Conservation (phyloP, 2,797 vertebrate species). For the Clarias fuscus region DNA sequence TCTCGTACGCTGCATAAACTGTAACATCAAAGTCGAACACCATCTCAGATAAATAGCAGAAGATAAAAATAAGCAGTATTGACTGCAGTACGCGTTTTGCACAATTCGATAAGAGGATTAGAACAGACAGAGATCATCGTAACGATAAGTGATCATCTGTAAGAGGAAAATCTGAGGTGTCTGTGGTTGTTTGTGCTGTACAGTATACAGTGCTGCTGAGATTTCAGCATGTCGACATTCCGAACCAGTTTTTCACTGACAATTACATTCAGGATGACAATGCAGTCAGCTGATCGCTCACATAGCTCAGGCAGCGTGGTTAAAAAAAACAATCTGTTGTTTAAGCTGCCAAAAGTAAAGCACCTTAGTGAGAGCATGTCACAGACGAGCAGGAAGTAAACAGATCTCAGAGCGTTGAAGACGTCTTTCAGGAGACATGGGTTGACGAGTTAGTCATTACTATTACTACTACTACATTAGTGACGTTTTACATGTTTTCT, state of each 20-base stretch:
- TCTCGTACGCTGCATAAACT: neutral
- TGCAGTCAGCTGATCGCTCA: slow-evolving; percentile 61
- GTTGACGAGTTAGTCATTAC: too few species aligned
- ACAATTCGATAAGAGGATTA: too few species aligned
- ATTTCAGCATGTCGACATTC: neutral
- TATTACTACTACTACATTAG: too few species aligned
- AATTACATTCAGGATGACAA: slow-evolving; percentile 33
- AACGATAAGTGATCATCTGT: too few species aligned
- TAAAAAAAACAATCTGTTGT: neutral
- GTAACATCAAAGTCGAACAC: neutral
- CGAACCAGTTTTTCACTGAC: slow-evolving; percentile 69
- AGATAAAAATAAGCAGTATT: neutral
- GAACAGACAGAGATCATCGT: too few species aligned
- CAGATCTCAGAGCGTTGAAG: too few species aligned
- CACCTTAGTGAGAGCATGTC: neutral
- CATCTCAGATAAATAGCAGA: too few species aligned
- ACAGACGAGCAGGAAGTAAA: neutral
- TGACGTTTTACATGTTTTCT: too few species aligned
- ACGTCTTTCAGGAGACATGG: too few species aligned
- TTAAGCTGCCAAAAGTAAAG: neutral
- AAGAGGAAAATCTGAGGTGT: too few species aligned
- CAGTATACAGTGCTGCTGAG: too few species aligned
- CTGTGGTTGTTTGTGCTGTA: neutral
- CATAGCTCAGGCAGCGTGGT: neutral
- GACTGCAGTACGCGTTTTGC: too few species aligned